phyloP scores from a whole-genome alignment of 2,797 vertebrate species.

The Pyrocephalus nanus region DNA sequence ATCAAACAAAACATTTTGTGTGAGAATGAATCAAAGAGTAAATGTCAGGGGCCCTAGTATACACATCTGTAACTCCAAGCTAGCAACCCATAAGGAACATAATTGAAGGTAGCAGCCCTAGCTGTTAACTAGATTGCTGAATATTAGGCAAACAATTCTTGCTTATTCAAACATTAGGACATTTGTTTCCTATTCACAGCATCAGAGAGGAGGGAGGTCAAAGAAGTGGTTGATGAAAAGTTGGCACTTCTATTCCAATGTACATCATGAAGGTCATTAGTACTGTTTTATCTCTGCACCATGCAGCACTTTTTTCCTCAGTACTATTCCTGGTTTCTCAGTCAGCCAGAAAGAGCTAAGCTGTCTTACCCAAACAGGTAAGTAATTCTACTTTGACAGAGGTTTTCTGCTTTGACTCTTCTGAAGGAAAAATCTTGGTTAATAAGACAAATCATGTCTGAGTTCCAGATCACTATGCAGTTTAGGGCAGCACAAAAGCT shows the following conservation, averaged over 20 bases:
- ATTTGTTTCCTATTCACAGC: neutral
- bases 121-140: conserved; percentile 37
- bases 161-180: conserved; percentile 21
- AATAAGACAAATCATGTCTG: neutral
- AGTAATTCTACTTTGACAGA: neutral
- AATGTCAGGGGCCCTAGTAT: conserved; percentile 46
- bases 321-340: neutral
- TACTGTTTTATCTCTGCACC: neutral
- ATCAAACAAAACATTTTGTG: conserved; percentile 66
- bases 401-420: neutral
- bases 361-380: neutral
- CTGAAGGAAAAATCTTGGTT: neutral
- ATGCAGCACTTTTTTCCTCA: neutral
- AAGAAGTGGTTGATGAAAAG: neutral
- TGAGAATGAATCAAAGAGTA: conserved; percentile 71
- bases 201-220: neutral
- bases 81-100: conserved; percentile 18
- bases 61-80: conserved; percentile 23
- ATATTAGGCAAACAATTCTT: conserved; percentile 9
- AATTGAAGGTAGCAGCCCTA: neutral
- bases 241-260: neutral
- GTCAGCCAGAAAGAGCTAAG: neutral
- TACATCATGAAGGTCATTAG: neutral
- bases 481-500: neutral
- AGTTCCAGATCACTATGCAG: neutral